Evolutionary conservation across 2,797 vertebrate species (phyloP), one percentile per base, ranked within the genome.

Genomic region (Lacerta agilis): DNA sequence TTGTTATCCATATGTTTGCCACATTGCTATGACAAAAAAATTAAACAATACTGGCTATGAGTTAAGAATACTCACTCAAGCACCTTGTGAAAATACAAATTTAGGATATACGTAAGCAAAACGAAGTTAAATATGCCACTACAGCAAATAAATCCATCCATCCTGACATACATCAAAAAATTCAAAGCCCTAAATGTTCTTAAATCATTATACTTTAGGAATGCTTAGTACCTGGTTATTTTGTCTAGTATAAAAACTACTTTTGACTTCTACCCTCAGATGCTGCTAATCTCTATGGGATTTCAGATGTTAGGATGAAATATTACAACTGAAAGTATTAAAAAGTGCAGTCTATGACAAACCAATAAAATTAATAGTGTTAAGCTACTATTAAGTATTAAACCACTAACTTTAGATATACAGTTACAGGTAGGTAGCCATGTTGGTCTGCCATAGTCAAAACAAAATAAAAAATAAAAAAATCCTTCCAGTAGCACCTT

Each of bases 1-100:
- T 90, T 88, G 92, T 84, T 88, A 67, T 86, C 88, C 81, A 90
- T 80, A 72, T 83, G 85, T 80, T 55, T 88, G 29, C 83, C 4
- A 55, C 25, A 71, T 76, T 87, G 33, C 83, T n/a, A 72, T 33
- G 36, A 75, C 1, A 38, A 80, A 87, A 64, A 55, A 89, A 90
- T 81, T 84, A 86, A 75, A 9, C 8, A 41, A 18, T 73, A 36
- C 2, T 73, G 5, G 36, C 33, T 75, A 80, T 93, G 87, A 36
- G 83, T 87, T 23, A 90, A 67, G 92, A 92, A 90, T 87, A 90
- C 1, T 17, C 3, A 55, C 49, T 55, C 49, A 55, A 55, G 13
- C 3, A 55, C 49, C 49, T 55, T 15, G 13, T 55, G 49, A 55
- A 4, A 55, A 55, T 15, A 55, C 15, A 55, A 55, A 55, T 4